A percentile compares a stretch with the other conserved stretches of the same genome.
Conservation (phyloP, 35 echinoderm and acorn worm species). For the Ophiothrix spiculata region DNA sequence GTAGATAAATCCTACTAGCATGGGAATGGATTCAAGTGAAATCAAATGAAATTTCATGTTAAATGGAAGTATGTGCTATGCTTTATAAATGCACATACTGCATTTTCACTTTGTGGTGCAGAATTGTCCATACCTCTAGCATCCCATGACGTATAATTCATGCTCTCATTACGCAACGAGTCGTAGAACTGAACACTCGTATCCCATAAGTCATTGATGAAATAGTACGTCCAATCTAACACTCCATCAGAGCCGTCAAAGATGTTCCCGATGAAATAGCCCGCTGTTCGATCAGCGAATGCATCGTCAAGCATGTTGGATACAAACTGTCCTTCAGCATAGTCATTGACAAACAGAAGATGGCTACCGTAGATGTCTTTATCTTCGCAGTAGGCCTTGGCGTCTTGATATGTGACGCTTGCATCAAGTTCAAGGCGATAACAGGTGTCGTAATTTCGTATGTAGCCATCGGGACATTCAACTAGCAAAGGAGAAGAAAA, state of each 20-base stretch:
- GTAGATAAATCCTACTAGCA: too few relatives aligned
- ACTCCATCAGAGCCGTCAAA: slow-evolving; percentile 1
- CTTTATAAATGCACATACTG: too few relatives aligned
- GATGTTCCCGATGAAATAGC: slow-evolving; percentile 41
- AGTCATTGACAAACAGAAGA: slow-evolving; percentile 53
- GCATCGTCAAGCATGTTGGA: slow-evolving; percentile 44
- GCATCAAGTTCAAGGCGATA: slow-evolving; percentile 62
- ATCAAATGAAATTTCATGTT: too few relatives aligned
- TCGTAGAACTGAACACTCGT: too few relatives aligned
- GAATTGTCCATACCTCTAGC: too few relatives aligned
- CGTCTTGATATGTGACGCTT: slow-evolving; percentile 43
- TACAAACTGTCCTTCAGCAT: slow-evolving; percentile 45
- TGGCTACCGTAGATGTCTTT: slow-evolving; percentile 70
- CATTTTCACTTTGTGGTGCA: too few relatives aligned
- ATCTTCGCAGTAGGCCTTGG: slow-evolving; percentile 63
- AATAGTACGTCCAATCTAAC: slow-evolving; percentile 84
- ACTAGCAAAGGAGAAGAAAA: slow-evolving; percentile 29
- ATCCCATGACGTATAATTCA: slow-evolving; percentile 66
- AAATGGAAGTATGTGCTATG: too few relatives aligned
- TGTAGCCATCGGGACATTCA: slow-evolving; percentile 68
- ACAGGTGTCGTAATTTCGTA: slow-evolving; percentile 72
- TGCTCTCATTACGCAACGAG: neutral
- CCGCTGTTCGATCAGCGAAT: slow-evolving; percentile 8
- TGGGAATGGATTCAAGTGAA: too few relatives aligned
- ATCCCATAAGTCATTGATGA: too few relatives aligned